Evolutionary conservation across 2,797 vertebrate species (phyloP).

Genomic region (Craterocephalus amniculus): DNA sequence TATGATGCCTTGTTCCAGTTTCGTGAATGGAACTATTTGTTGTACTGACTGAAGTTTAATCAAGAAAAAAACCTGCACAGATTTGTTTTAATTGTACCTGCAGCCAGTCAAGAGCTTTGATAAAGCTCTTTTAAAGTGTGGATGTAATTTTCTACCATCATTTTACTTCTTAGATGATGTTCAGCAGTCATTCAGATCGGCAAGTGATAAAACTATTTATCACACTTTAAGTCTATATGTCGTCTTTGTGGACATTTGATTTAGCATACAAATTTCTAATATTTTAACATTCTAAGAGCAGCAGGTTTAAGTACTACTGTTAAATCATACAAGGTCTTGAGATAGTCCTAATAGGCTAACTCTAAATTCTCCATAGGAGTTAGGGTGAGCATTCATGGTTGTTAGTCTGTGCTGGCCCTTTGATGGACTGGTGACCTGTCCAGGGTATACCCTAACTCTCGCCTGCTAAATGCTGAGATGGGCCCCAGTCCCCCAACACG

Average conservation of each 20-base stretch:
- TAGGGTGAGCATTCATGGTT: too few relatives aligned
- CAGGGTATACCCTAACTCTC: too few relatives aligned
- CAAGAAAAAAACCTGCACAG: conserved; percentile 17
- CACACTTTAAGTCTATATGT: neutral
- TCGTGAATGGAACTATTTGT: too few relatives aligned
- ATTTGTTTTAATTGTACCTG: conserved; percentile 39
- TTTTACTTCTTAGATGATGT: conserved; percentile 11
- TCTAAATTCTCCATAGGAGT: too few relatives aligned
- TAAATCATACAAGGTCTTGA: conserved; percentile 5
- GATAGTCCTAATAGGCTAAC: too few relatives aligned
- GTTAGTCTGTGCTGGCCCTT: too few relatives aligned
- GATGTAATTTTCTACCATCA: neutral
- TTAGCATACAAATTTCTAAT: conserved; percentile 14
- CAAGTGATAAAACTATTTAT: conserved; percentile 28
- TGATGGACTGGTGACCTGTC: too few relatives aligned
- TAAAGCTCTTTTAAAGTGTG: conserved; percentile 15
- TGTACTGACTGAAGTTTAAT: too few relatives aligned
- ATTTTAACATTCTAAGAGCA: too few relatives aligned
- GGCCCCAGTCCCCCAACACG: too few relatives aligned
- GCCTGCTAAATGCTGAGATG: too few relatives aligned
- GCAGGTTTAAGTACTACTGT: neutral
- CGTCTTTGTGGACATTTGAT: conserved; percentile 14
- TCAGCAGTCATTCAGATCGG: neutral
- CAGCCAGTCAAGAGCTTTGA: conserved; percentile 1
- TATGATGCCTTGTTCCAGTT: too few relatives aligned